Evolutionary conservation across 2,113 vertebrate genomes (phyloP), one percentile per base, ranked within the genome.

Genomic region (Phylloscopus trochilus): DNA sequence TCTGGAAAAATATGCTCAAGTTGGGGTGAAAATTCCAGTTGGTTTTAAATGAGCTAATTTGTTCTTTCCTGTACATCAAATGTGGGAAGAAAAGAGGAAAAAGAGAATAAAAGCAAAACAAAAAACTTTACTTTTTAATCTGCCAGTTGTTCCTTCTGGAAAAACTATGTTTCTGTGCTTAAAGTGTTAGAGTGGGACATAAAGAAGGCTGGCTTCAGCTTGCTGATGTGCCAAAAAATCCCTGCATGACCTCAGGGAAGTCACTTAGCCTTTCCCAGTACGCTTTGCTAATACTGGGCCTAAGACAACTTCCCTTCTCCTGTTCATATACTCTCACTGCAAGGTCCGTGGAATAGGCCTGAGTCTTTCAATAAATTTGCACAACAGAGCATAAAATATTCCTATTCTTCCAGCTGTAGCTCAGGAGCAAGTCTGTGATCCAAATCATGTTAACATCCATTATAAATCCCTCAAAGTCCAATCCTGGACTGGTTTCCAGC

Each of bases 31-130:
- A 96, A 95, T 92, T 96, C 85, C 92, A 93, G 87, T 92, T 95
- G 72, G 90, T 97, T 96, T 96, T 67, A 95, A 96, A 92, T 90
- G 79, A 97, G 88, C 67, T 95, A 96, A 93, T 97, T 96, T 96
- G 90, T 96, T 96, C 94, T 96, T 97, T 95, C 95, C 94, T 94
- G 93, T 93, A 88, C 90, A 93, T 91, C 87, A 92, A 94, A 93
- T 88, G 66, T 83, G 85, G 87, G 93, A 91, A 91, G 63, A 89
- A 95, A 90, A 86, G 37, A 90, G 83, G 83, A 77, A 93, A 87
- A 94, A 78, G 63, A 77, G 85, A 89, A 94, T 52, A 70, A 92
- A 94, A 90, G 37, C 39, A 90, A 92, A 95, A 22, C 9, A 86
- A 95, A 82, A 88, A 63, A 31, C 8, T 49, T 76, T 46, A 55